Percentiles rank a stretch among this genome's conserved stretches.
Evolutionary conservation across 2,113 vertebrate species (phyloP).

Genomic region (Bubo scandiacus): DNA sequence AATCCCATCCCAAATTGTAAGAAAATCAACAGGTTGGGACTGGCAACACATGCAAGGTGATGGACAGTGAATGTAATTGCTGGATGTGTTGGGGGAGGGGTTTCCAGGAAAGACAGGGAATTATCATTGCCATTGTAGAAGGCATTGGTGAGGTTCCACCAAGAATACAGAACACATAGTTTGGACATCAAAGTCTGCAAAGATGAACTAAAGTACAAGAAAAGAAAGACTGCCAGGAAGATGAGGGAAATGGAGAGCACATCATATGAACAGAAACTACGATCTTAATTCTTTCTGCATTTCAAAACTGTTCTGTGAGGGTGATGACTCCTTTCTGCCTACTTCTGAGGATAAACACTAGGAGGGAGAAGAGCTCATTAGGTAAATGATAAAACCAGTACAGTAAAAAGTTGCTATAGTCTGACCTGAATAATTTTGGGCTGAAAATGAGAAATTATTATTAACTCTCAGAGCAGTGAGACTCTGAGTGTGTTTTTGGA

Average conservation of each 20-base stretch:
- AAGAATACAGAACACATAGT: not conserved
- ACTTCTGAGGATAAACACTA: constrained; percentile 1
- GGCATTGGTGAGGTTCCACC: not conserved
- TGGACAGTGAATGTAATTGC: not conserved
- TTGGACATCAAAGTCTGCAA: not conserved
- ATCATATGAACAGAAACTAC: not conserved
- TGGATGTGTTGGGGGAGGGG: not conserved
- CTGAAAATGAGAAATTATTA: not conserved
- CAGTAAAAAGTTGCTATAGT: not conserved
- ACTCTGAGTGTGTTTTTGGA: not conserved
- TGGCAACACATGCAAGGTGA: not conserved
- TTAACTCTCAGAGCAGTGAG: not conserved
- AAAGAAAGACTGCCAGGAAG: not conserved
- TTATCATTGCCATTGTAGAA: not conserved
- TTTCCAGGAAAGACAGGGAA: not conserved
- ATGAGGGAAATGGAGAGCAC: not conserved
- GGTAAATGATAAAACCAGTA: not conserved
- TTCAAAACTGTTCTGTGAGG: not conserved
- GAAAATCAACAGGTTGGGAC: not conserved
- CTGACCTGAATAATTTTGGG: not conserved
- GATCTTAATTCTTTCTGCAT: not conserved
- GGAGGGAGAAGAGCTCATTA: constrained; percentile 11
- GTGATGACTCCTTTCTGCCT: not conserved
- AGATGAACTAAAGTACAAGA: not conserved
- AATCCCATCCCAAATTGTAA: not conserved